Evolutionary conservation across 2,113 vertebrate species (phyloP), one percentile per base, ranked within the genome.

Genomic region (Mesocricetus auratus): DNA sequence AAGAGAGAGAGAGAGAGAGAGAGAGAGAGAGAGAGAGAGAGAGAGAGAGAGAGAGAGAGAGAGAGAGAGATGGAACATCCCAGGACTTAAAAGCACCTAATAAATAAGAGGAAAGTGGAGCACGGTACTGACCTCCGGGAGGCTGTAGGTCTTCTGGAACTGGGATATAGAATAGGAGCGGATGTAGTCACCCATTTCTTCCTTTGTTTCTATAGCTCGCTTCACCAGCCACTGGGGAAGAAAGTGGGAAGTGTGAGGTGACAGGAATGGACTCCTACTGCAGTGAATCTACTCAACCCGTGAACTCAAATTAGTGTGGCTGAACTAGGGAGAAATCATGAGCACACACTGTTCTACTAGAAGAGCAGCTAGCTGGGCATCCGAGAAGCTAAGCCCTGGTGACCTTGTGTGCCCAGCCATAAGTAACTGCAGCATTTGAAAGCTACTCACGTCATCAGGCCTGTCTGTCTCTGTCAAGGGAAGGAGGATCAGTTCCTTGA

Each of bases 101-200:
- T 26, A 26, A 64, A 19, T 19, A 31, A 45, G 29, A 64, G 22
- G 60, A 33, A 36, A 29, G 42, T 12, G 10, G 56, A 1, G 33
- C 58, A 90, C 19, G 94, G 94, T 7, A 93, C 98, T 98, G 96
- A 99, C 99, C 99, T 99, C 99, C 1, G 99, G 99, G 33, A 99
- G 98, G 17, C 98, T 98, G 94, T 99, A 99, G 36, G 98, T 99
- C 98, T 99, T 99, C 93, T 99, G 99, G 98, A 99, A 99, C 97
- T 99, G 99, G 74, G 99, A 99, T 88, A 99, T 97, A 36, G 99
- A 99, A 95, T 99, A 99, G 6, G 99, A 98, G 45, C 99, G 99
- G 92, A 99, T 98, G 36, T 99, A 99, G 96, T 99, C 99, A 2
- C 99, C 99, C 99, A 99, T 99, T 97, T 99, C 99, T 97, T 99